Evolutionary conservation across 2,113 vertebrate genomes (phyloP), one percentile per base, ranked within the genome.

Genomic region (Steatornis caripensis): DNA sequence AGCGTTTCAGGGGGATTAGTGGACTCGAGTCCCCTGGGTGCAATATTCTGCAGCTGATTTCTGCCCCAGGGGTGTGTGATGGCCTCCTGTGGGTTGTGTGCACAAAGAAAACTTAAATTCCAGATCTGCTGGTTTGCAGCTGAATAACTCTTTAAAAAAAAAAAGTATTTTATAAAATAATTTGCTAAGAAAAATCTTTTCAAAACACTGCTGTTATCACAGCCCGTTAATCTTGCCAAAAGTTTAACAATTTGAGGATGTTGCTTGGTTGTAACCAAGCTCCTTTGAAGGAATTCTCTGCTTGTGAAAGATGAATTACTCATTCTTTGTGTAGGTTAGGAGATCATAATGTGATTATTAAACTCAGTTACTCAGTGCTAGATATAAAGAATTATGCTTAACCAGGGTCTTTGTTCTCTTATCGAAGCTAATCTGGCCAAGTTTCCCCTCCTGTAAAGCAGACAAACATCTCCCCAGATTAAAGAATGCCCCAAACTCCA

Each of bases 241-340:
- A 14, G 29, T 89, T 90, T 70, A 95, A 97, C 96, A 94, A 90
- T 97, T 93, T 92, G 89, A 96, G 95, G 96, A 96, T 97, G 97
- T 95, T 93, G 86, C 69, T 79, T 84, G 53, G 80, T 93, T 81
- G 90, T 89, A 87, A 93, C 90, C 45, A 62, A 75, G 83, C 39
- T 89, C 61, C 74, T 95, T 37, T 84, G 88, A 88, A 95, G 74
- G 96, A 94, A 81, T 96, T 93, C 76, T 88, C 34, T 75, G 88
- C 86, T 80, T 80, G 51, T 84, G 90, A 84, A 82, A 75, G 96
- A 74, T 29, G 76, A 94, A 92, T 95, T 92, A 64, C 80, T 95
- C 61, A 53, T 89, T 93, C 92, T 95, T 96, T 96, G 80, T 90
- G 88, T 91, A 81, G 41, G 53, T 64, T 81, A 92, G 93, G 81